These are phyloP conservation scores for Caenorhabditis doughertyi DNA, from an alignment of 2,888 invertebrate species.

Conservation along the genomic window DNA sequence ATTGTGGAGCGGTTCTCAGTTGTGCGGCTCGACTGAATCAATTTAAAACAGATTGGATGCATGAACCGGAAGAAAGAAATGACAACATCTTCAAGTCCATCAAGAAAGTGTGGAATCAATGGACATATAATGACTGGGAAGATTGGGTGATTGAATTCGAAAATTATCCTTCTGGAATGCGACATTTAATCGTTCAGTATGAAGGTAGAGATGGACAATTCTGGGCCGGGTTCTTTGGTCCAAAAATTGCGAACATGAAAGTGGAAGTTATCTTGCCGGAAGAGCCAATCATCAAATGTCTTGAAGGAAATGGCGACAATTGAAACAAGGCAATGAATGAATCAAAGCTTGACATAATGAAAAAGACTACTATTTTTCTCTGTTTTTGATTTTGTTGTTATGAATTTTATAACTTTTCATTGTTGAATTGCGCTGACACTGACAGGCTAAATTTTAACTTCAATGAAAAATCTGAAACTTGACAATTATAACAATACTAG, in stretches of 20 bases:
- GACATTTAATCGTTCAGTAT: constrained; percentile 1
- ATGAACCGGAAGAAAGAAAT: too few relatives aligned
- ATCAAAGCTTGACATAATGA: too few relatives aligned
- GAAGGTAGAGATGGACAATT: not conserved
- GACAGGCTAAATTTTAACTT: too few relatives aligned
- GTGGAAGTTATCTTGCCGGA: constrained; percentile 3
- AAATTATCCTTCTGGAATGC: constrained; percentile 20
- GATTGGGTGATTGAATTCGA: not conserved
- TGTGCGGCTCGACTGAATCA: not conserved
- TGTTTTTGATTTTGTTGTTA: too few relatives aligned
- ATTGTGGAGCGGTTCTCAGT: not conserved
- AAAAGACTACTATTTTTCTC: too few relatives aligned
- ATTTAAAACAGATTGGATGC: not conserved
- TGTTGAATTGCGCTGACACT: too few relatives aligned
- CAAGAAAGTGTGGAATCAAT: not conserved
- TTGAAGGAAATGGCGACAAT: too few relatives aligned
- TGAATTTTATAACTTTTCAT: too few relatives aligned
- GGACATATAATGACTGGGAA: not conserved
- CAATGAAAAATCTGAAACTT: too few relatives aligned
- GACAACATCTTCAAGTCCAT: not conserved
- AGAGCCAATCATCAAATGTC: too few relatives aligned
- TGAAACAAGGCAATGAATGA: too few relatives aligned
- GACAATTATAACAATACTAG: too few relatives aligned
- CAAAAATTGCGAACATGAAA: constrained; percentile 16
- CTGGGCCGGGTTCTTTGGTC: constrained; percentile 17